A percentile compares a stretch with the other conserved stretches of the same genome.
Conservation (phyloP, 2,888 invertebrate species). For the Byasa hedistus region DNA sequence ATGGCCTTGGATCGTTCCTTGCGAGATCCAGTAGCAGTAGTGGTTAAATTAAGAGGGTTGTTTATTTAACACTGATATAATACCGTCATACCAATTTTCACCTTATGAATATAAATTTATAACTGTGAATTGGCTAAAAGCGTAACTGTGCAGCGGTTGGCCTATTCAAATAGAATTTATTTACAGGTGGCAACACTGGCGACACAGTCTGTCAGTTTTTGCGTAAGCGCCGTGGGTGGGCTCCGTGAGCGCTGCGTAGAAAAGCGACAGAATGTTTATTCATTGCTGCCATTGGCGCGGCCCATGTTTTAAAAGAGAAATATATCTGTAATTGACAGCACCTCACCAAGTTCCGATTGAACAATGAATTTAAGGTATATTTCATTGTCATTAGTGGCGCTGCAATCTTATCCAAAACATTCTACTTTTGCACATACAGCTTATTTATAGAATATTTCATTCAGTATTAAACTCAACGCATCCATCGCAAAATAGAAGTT, state of each 20-base stretch:
- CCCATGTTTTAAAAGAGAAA: conserved; percentile 10
- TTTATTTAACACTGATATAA: not conserved
- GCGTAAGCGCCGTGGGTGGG: conserved; percentile 30
- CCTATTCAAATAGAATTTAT: conserved; percentile 31
- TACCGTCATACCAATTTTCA: not conserved
- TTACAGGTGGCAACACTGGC: conserved; percentile 29
- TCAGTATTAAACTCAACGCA: not conserved
- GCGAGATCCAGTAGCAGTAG: too few relatives aligned
- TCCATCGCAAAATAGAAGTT: not conserved
- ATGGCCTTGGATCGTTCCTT: too few relatives aligned
- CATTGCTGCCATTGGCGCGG: conserved; percentile 23
- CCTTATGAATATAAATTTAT: not conserved
- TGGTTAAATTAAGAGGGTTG: too few relatives aligned
- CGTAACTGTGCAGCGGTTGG: conserved; percentile 24
- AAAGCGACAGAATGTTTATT: conserved; percentile 26
- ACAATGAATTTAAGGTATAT: conserved; percentile 13
- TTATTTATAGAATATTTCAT: not conserved
- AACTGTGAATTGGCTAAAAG: conserved; percentile 17
- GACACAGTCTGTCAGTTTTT: conserved; percentile 30
- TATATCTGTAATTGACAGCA: conserved; percentile 29
- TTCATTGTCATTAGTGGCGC: conserved; percentile 2
- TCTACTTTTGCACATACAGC: not conserved
- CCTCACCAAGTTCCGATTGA: conserved; percentile 11
- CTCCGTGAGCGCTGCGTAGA: conserved; percentile 20
- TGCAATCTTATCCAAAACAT: not conserved